Conservation (phyloP, 2,888 invertebrate genomes). For the Xestia ashworthii region DNA sequence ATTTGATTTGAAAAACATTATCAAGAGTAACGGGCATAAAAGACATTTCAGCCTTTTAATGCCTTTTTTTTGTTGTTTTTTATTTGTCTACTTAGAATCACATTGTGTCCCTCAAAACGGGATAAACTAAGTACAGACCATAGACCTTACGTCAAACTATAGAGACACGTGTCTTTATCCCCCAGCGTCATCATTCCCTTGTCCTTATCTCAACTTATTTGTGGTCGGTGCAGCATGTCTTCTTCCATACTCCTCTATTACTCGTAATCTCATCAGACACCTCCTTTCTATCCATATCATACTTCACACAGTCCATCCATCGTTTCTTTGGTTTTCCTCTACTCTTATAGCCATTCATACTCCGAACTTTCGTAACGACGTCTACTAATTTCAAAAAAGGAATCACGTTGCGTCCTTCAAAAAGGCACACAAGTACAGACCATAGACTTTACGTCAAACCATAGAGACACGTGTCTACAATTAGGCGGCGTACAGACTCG, state of each 20-base stretch:
- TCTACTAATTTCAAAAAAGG: neutral
- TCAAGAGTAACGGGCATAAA: neutral
- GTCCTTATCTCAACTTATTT: neutral
- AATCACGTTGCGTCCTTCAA: slow-evolving; percentile 47
- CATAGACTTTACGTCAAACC: slow-evolving; percentile 38
- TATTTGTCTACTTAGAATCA: no score
- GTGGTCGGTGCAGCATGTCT: neutral
- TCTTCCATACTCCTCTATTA: neutral
- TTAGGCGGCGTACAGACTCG: slow-evolving; percentile 57
- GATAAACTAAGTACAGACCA: neutral
- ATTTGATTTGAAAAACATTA: neutral
- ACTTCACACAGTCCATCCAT: neutral
- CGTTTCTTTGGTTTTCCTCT: neutral
- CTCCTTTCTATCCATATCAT: neutral
- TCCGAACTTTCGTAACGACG: neutral
- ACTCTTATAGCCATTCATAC: neutral
- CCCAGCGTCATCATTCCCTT: neutral
- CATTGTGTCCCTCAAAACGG: slow-evolving; percentile 21
- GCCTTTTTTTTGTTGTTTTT: no score
- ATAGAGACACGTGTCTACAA: slow-evolving; percentile 61
- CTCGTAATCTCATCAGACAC: neutral
- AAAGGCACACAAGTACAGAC: slow-evolving; percentile 9
- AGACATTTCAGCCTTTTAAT: neutral
- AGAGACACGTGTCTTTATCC: slow-evolving; percentile 50
- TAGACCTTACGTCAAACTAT: slow-evolving; percentile 25